phyloP scores from a whole-genome alignment of 2,113 vertebrate species.

The Psilopsiagon aurifrons region DNA sequence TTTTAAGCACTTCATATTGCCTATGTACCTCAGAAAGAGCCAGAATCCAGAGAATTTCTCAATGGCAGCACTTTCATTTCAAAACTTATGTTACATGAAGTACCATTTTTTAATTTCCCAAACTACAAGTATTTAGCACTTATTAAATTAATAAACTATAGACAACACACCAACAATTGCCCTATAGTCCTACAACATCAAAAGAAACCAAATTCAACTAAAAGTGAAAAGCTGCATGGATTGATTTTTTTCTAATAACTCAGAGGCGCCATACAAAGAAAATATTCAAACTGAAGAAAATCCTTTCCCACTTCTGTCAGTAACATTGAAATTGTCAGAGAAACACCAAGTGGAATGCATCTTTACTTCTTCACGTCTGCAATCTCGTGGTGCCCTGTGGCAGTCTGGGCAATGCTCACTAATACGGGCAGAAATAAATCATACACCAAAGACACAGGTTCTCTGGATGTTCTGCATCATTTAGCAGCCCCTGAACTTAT shows the following conservation, averaged over 20 bases:
- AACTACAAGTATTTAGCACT: background rate
- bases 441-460: fast-evolving
- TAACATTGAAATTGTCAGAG: background rate
- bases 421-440: background rate
- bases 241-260: background rate
- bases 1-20: background rate
- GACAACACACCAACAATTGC: background rate
- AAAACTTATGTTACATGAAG: background rate
- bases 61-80: background rate
- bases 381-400: fast-evolving
- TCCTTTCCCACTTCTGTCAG: background rate
- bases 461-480: background rate
- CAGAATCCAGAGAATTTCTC: background rate
- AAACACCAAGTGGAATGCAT: background rate
- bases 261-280: background rate
- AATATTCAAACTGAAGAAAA: background rate
- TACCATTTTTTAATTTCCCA: background rate
- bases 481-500: background rate
- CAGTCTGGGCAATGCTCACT: background rate
- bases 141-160: background rate
- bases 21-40: background rate
- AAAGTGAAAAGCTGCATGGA: background rate
- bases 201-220: background rate
- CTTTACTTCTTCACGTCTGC: background rate
- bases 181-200: background rate